These are phyloP conservation scores for Achatina immaculata DNA, from an alignment of 1,140 invertebrate species.

Conservation along the genomic window DNA sequence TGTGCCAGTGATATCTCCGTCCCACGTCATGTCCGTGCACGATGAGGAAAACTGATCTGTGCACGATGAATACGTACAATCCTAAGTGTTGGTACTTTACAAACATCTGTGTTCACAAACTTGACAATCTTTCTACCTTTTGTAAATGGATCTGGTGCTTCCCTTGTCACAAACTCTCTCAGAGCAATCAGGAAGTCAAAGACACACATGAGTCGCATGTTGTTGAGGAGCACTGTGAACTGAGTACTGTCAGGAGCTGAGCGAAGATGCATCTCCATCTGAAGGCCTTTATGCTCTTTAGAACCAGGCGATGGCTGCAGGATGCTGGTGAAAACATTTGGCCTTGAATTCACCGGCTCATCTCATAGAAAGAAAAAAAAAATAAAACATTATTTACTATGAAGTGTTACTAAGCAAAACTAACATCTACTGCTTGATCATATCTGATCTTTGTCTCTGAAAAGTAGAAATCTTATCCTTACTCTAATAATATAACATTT, in stretches of 20 bases:
- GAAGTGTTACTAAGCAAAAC: neutral
- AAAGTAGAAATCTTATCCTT: no score
- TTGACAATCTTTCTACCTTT: slow-evolving; percentile 3
- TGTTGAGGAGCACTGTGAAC: slow-evolving; percentile 93
- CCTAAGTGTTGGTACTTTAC: no score
- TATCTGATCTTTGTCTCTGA: no score
- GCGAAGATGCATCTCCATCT: slow-evolving; percentile 69
- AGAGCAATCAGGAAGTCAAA: slow-evolving; percentile 93
- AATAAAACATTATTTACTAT: neutral
- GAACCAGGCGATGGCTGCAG: slow-evolving; percentile 78
- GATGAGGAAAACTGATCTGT: no score
- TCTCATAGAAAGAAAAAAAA: slow-evolving; percentile 63
- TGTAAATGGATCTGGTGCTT: slow-evolving; percentile 65
- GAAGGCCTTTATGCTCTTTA: slow-evolving; percentile 52
- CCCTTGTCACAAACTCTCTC: slow-evolving; percentile 82
- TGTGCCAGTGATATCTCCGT: no score
- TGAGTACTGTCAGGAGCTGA: slow-evolving; percentile 77
- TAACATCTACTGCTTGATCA: neutral
- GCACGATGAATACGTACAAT: no score
- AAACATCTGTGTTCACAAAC: no score
- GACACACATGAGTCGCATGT: slow-evolving; percentile 94
- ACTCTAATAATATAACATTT: no score
- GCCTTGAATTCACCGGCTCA: slow-evolving; percentile 79
- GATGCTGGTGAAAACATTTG: slow-evolving; percentile 92
- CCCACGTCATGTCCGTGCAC: no score